phyloP scores from a whole-genome alignment of 2,888 invertebrate species.

The Epirrita christyi region DNA sequence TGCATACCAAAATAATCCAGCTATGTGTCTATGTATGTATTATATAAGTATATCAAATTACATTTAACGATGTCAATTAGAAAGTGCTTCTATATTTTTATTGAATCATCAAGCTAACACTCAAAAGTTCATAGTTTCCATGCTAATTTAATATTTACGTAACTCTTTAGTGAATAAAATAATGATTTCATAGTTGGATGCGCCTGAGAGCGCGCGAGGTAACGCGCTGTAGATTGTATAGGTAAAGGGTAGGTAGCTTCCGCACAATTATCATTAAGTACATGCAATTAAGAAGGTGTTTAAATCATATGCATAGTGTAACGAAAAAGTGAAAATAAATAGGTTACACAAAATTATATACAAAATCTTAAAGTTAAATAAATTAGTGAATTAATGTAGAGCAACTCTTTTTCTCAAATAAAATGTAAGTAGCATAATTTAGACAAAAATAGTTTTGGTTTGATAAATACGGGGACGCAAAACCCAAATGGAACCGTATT shows the following conservation, averaged over 20 bases:
- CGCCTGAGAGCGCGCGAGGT: conserved; percentile 42
- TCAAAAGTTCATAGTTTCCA: conserved; percentile 6
- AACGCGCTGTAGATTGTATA: conserved; percentile 25
- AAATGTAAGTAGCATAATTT: no score
- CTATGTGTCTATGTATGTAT: no score
- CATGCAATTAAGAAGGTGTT: conserved; percentile 23
- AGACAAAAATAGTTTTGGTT: no score
- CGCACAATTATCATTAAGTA: conserved; percentile 47
- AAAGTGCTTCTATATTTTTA: background rate
- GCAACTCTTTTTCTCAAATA: no score
- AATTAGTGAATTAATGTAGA: no score
- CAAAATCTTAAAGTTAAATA: no score
- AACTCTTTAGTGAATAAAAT: conserved; percentile 22
- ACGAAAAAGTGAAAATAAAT: conserved; percentile 12
- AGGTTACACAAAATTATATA: no score
- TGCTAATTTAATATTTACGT: conserved; percentile 17
- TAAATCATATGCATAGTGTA: conserved; percentile 25
- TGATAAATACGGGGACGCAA: no score
- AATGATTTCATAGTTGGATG: conserved; percentile 44
- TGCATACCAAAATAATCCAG: no score
- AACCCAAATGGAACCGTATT: no score
- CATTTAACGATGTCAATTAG: no score
- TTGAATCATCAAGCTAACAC: conserved; percentile 3
- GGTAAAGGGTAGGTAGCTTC: conserved; percentile 31
- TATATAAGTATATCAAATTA: no score